Base-by-base conservation (phyloP, 2,888 invertebrate genomes). In the Brachyptera risi region DNA sequence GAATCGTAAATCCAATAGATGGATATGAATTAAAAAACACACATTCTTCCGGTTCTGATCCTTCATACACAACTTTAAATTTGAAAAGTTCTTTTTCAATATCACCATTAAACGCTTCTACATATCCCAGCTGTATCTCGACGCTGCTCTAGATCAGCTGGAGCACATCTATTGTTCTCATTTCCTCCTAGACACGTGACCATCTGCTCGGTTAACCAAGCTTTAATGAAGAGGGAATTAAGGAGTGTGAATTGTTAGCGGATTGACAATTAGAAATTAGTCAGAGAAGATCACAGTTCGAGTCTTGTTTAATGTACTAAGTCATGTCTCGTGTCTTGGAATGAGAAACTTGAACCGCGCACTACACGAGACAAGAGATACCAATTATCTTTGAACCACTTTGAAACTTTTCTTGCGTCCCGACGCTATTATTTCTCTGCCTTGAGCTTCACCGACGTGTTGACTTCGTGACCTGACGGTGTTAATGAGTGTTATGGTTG, bases 231-330 rank as follows among this genome's bases (percentile, higher is more conserved):
- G n/a, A n/a, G n/a, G n/a, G n/a, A n/a, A n/a, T n/a, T n/a, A 17
- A 26, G 19, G 42, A 24, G 50, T 15, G 15, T 51, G 26, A 24
- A 27, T 15, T 51, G 31, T 27, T 5, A 11, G 54, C 40, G 27
- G 44, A 58, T 51, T 62, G 62, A 62, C 62, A 58, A 58, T 54
- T 50, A 62, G 51, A 58, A 62, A 62, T 62, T 62, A 62, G 59
- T 27, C 13, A 26, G 27, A 9, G n/a, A 21, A 38, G 42, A 42
- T 42, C 17, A 17, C 19, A 42, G 42, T 15, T 17, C 15, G 4
- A 11, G 42, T 42, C 42, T 21, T 19, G 42, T 7, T 21, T 15
- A 15, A 21, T 7, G 42, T 21, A 5, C n/a, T 2, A 9, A n/a
- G 13, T 15, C 13, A 15, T 19, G 42, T 21, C 5, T 17, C 4